Percentiles rank a stretch among this genome's conserved stretches.
Evolutionary conservation across 2,797 vertebrate genomes (phyloP).

Genomic region (Columba guinea): DNA sequence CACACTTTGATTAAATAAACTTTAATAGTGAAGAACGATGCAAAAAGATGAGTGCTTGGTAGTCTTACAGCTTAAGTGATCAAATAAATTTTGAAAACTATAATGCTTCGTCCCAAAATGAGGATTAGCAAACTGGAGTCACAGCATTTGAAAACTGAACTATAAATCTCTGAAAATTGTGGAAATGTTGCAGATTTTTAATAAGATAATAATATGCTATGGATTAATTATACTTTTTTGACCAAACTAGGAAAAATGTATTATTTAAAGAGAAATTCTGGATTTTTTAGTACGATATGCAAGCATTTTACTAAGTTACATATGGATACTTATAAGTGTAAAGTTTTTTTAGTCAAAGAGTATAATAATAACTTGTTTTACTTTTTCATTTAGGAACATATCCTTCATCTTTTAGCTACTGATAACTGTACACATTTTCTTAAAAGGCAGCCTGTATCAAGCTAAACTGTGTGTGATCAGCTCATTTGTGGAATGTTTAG

Average conservation of each 20-base stretch:
- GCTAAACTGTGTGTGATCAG: not conserved
- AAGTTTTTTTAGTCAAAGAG: not conserved
- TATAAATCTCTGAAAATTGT: not conserved
- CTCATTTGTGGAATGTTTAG: not conserved
- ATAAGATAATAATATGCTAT: not conserved
- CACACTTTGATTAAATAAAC: not conserved
- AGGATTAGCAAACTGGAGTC: not conserved
- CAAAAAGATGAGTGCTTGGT: not conserved
- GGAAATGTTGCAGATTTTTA: not conserved
- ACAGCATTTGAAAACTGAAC: not conserved
- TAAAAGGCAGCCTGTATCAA: not conserved
- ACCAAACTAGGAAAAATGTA: not conserved
- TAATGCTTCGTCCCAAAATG: not conserved
- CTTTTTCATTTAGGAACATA: conserved; percentile 20
- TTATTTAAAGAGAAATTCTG: not conserved
- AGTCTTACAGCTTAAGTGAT: not conserved
- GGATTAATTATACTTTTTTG: not conserved
- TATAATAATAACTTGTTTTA: not conserved
- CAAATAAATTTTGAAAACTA: not conserved
- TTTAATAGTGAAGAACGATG: not conserved
- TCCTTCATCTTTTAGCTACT: not conserved
- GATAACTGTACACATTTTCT: not conserved
- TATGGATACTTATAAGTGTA: accelerated
- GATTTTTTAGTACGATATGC: not conserved
- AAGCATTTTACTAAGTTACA: not conserved